These are phyloP conservation scores for Abramis brama DNA, from an alignment of 2,113 vertebrate genomes.

Conservation along the genomic window DNA sequence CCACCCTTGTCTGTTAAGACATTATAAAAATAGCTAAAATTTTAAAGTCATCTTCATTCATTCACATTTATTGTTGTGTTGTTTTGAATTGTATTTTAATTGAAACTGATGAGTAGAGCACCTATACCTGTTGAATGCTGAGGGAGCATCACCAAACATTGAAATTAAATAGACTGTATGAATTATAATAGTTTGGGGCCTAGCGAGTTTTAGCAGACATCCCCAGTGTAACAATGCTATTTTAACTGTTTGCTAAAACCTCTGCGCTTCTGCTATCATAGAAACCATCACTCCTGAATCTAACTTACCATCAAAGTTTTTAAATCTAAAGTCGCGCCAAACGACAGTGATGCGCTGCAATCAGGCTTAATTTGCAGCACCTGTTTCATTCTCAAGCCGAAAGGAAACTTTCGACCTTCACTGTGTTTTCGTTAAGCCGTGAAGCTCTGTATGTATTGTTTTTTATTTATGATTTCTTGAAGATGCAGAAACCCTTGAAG, in stretches of 20 bases:
- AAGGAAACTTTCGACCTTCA: constrained; percentile 52
- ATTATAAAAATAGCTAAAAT: too few species aligned
- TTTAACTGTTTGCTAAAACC: not conserved
- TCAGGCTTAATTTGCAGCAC: constrained; percentile 58
- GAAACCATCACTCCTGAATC: not conserved
- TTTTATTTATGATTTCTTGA: constrained; percentile 51
- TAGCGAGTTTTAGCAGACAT: not conserved
- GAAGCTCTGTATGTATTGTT: constrained; percentile 47
- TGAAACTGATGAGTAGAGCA: not conserved
- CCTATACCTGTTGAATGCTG: not conserved
- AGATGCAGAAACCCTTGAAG: constrained; percentile 91
- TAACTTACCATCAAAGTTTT: not conserved
- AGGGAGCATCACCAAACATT: not conserved
- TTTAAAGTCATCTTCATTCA: too few species aligned
- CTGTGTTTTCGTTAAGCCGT: constrained; percentile 42
- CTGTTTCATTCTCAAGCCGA: constrained; percentile 35
- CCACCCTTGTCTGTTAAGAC: too few species aligned
- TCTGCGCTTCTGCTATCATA: not conserved
- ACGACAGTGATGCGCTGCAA: constrained; percentile 38
- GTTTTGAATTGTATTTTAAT: too few species aligned
- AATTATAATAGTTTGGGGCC: not conserved
- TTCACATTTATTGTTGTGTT: too few species aligned
- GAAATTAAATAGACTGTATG: not conserved
- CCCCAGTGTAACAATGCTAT: not conserved
- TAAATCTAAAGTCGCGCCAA: constrained; percentile 19